phyloP scores from a whole-genome alignment of 2,113 vertebrate genomes.

The Lasiurus borealis region DNA sequence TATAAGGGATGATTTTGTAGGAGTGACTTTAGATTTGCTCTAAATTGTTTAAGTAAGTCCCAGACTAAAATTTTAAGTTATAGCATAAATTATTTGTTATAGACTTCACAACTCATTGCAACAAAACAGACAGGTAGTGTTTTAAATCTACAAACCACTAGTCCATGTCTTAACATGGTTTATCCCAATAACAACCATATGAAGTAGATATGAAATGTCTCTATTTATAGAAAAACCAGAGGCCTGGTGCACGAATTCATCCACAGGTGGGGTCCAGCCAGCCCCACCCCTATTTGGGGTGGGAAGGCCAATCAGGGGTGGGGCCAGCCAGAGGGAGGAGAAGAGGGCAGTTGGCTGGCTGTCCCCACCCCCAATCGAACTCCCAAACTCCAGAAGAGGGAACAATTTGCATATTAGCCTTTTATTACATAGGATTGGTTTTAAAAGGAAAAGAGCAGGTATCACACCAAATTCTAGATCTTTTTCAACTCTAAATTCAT shows the following conservation, averaged over 20 bases:
- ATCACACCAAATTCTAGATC: not conserved
- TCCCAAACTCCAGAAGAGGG: too few relatives aligned
- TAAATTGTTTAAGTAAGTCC: constrained; percentile 36
- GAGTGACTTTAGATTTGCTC: not conserved
- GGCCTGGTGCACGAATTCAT: too few relatives aligned
- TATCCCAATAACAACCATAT: not conserved
- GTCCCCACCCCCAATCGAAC: too few relatives aligned
- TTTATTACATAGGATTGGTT: not conserved
- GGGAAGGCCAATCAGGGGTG: too few relatives aligned
- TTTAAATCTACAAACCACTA: constrained; percentile 23
- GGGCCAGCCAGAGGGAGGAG: too few relatives aligned
- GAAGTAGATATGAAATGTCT: not conserved
- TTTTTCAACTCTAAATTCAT: constrained; percentile 46
- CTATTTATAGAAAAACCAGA: not conserved
- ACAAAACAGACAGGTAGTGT: constrained; percentile 1
- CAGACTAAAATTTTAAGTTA: constrained; percentile 44
- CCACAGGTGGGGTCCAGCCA: too few relatives aligned
- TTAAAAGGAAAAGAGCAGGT: constrained; percentile 16
- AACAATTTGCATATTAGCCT: too few relatives aligned
- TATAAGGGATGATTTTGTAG: not conserved
- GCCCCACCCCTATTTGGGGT: too few relatives aligned
- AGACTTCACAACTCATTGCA: not conserved
- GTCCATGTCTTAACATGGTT: not conserved
- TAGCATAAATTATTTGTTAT: constrained; percentile 23
- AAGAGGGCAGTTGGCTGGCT: too few relatives aligned